Conservation (phyloP, 2,797 vertebrate species). For the Myoxocephalus aenaeus region DNA sequence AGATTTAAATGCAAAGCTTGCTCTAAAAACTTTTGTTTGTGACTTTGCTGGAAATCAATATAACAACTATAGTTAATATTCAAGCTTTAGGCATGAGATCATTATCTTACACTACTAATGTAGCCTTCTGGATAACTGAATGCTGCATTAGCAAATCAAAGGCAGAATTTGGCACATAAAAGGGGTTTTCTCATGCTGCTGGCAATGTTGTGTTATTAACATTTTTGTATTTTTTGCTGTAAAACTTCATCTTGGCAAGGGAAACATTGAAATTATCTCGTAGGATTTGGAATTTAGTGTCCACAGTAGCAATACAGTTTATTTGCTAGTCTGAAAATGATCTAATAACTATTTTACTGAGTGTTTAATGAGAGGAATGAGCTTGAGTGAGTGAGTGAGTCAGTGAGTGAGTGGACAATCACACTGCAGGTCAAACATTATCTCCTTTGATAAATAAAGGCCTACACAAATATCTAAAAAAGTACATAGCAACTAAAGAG, state of each 20-base stretch:
- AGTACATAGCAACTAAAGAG: not conserved
- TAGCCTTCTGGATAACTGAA: constrained; percentile 40
- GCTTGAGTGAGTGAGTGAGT: not conserved
- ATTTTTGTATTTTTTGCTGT: constrained; percentile 20
- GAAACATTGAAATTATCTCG: constrained; percentile 1
- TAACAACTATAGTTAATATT: constrained; percentile 53
- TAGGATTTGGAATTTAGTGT: not conserved
- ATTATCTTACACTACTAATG: constrained; percentile 48
- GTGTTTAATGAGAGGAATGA: constrained; percentile 15
- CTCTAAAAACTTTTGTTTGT: constrained; percentile 45
- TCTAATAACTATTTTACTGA: constrained; percentile 12
- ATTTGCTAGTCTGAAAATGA: constrained; percentile 6
- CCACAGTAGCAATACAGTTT: not conserved
- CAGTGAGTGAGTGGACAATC: too few species aligned
- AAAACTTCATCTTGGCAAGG: constrained; percentile 6
- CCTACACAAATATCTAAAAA: not conserved
- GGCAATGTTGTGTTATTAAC: constrained; percentile 41
- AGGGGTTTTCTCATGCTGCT: constrained; percentile 22
- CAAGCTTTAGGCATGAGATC: constrained; percentile 45
- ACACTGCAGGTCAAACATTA: too few species aligned
- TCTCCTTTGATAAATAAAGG: not conserved
- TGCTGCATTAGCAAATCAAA: constrained; percentile 43
- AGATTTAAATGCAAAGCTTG: constrained; percentile 40
- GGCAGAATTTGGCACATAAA: constrained; percentile 39
- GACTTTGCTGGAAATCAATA: constrained; percentile 39